Conservation (phyloP, 2,113 vertebrate genomes). For the Podiceps cristatus region DNA sequence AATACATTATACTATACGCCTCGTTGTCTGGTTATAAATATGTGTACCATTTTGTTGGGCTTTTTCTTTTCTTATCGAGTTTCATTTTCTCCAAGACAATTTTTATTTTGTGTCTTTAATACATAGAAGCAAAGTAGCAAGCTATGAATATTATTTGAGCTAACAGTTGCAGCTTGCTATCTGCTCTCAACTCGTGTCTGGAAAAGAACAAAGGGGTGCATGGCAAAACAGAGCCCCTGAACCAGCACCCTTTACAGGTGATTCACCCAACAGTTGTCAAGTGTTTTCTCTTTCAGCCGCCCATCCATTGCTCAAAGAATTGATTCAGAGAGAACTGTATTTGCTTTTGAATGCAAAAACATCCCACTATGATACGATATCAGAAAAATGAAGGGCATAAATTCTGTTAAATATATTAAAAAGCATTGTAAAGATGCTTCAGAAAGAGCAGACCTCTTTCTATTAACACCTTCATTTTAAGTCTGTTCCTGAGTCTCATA, state of each 20-base stretch:
- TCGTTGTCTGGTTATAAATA: conserved; percentile 74
- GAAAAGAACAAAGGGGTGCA: not conserved
- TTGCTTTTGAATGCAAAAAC: not conserved
- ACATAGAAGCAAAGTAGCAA: not conserved
- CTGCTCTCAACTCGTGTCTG: not conserved
- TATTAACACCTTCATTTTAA: not conserved
- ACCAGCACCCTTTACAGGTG: not conserved
- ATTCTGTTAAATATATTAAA: not conserved
- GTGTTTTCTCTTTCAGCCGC: not conserved
- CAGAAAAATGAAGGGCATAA: not conserved
- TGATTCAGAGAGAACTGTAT: not conserved
- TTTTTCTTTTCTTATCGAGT: conserved; percentile 35
- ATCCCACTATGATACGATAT: fast-evolving
- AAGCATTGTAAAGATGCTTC: not conserved
- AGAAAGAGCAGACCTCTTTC: not conserved
- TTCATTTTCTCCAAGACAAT: conserved; percentile 60
- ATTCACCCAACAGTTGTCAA: not conserved
- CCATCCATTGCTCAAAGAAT: not conserved
- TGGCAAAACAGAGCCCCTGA: not conserved
- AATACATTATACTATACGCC: conserved; percentile 72
- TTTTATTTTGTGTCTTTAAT: conserved; percentile 43
- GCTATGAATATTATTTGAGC: conserved; percentile 26
- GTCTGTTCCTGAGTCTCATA: not conserved
- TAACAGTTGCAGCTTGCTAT: not conserved
- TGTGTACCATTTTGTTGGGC: conserved; percentile 34